Conservation (phyloP, 2,888 invertebrate species). For the Epistrophe grossulariae region DNA sequence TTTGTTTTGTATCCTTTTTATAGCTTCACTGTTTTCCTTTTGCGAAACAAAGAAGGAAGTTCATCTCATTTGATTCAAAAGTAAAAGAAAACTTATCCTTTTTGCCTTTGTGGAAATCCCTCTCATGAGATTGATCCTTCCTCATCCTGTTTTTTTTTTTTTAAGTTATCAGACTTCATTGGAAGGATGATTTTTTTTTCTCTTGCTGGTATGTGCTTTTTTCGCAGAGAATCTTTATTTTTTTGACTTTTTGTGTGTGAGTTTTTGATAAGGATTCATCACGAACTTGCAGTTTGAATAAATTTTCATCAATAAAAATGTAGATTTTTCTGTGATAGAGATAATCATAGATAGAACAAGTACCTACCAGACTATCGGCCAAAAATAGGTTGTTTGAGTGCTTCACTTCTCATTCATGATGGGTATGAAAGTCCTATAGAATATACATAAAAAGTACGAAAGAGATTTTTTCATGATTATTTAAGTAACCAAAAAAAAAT, state of each 20-base stretch:
- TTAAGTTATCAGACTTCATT: constrained; percentile 35
- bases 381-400: constrained; percentile 26
- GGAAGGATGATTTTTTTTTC: constrained; percentile 50
- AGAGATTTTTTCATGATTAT: constrained; percentile 36
- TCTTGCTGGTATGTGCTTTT: neutral
- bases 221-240: neutral
- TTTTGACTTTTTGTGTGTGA: neutral
- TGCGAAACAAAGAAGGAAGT: constrained; percentile 54
- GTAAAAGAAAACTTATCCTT: constrained; percentile 44
- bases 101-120: constrained; percentile 18
- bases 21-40: neutral
- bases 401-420: constrained; percentile 43
- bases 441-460: constrained; percentile 9
- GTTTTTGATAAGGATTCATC: constrained; percentile 67
- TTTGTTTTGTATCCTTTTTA: constrained; percentile 25
- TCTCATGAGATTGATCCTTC: constrained; percentile 62
- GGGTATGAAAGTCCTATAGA: neutral
- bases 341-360: constrained; percentile 58
- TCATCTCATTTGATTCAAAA: constrained; percentile 54
- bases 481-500: constrained; percentile 22
- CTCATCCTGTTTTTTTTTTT: constrained; percentile 47
- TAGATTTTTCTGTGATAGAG: constrained; percentile 53
- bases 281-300: constrained; percentile 66
- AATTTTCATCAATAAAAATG: constrained; percentile 70
- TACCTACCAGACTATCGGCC: constrained; percentile 15